Evolutionary conservation across 2,113 vertebrate genomes (phyloP), one percentile per base, ranked within the genome.

Genomic region (Abramis brama): DNA sequence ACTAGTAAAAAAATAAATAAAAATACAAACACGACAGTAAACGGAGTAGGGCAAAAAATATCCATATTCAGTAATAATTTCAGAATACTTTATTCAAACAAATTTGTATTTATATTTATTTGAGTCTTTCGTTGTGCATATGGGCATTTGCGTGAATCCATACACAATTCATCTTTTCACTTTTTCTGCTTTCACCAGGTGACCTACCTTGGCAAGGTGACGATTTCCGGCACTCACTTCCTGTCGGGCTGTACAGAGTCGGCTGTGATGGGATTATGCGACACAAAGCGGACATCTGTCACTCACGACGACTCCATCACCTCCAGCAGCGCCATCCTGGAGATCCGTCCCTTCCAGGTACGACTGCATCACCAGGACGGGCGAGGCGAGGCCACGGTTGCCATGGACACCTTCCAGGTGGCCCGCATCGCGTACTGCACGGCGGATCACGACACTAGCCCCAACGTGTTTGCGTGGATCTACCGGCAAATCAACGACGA

Each of bases 341-440:
- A 99, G 94, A 99, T 99, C 87, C 97, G 97, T 1, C 98, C 98
- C 1, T 99, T 99, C 91, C 98, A 99, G 91, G 98, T 99, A 87
- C 97, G 97, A 89, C 95, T 99, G 78, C 98, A 98, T 89, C 98
- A 99, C 89, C 94, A 98, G 57, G 96, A 97, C 77, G 95, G 94
- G 88, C 97, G 94, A 71, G 95, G 97, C 0, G 98, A 99, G 91
- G 97, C 96, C 0, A 96, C 96, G 0, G 92, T 97, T 70, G 96
- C 96, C 93, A 97, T 98, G 97, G 97, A 99, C 95, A 98, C 97
- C 89, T 99, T 98, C 93, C 98, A 99, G 94, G 98, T 99, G 93
- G 97, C 98, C 23, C 97, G 97, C 39, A 99, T 99, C 3, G 98
- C 98, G 88, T 99, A 99, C 93, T 99, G 98, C 97, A 99, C 98